Percentiles rank a stretch among this genome's conserved stretches.
phyloP scores from a whole-genome alignment of 2,113 vertebrate genomes.

The Sapajus apella region DNA sequence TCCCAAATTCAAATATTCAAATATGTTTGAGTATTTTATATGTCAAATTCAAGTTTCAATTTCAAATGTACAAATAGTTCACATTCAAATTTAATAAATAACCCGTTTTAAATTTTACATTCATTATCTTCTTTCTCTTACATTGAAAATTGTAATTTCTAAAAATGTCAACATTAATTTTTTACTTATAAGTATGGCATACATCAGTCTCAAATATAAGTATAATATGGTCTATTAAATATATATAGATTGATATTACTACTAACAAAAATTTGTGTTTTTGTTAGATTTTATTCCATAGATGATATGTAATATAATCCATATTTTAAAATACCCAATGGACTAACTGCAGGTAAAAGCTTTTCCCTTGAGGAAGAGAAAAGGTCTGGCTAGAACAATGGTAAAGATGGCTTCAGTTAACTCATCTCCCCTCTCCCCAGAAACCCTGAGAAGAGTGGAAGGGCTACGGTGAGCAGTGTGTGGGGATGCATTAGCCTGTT shows the following conservation, averaged over 20 bases:
- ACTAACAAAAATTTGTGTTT: neutral
- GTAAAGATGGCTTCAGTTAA: neutral
- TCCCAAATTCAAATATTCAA: neutral
- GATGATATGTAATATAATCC: neutral
- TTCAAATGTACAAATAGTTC: neutral
- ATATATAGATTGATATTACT: neutral
- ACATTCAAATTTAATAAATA: conserved; percentile 16
- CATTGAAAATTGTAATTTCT: neutral
- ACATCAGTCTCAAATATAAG: neutral
- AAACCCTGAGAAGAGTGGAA: neutral
- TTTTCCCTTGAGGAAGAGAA: neutral
- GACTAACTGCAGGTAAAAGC: neutral
- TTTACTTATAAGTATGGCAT: neutral
- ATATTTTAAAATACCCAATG: neutral
- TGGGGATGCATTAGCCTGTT: neutral
- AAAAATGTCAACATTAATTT: neutral
- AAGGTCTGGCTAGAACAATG: neutral
- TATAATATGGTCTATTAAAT: neutral
- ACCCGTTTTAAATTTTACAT: neutral
- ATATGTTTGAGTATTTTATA: neutral
- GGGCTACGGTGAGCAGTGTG: too few species aligned
- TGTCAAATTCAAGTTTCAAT: neutral
- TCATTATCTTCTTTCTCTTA: neutral
- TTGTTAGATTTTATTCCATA: neutral
- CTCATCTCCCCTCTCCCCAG: neutral